phyloP scores from a whole-genome alignment of 2,797 vertebrate species.

The Notamacropus eugenii region DNA sequence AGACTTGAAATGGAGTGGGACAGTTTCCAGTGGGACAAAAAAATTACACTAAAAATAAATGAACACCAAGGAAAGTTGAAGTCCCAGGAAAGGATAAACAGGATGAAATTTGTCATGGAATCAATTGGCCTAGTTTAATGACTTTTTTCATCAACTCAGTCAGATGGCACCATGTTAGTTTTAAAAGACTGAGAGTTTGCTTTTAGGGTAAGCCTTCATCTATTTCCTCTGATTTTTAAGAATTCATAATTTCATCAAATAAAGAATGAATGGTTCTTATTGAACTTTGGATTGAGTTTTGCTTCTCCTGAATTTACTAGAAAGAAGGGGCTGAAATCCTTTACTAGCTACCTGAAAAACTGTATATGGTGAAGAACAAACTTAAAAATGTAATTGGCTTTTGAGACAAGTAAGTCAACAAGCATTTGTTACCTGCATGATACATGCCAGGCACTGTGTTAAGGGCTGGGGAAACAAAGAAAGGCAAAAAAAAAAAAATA shows the following conservation, averaged over 20 bases:
- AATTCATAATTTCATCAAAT: not conserved
- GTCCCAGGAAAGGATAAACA: not conserved
- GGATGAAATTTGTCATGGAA: not conserved
- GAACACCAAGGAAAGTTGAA: not conserved
- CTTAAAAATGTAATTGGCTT: not conserved
- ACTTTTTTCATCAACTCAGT: not conserved
- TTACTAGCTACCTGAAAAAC: not conserved
- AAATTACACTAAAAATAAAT: not conserved
- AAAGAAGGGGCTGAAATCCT: not conserved
- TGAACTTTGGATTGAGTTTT: not conserved
- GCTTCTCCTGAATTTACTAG: not conserved
- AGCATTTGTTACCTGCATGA: not conserved
- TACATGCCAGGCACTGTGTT: not conserved
- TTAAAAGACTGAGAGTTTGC: not conserved
- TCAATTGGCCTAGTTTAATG: not conserved
- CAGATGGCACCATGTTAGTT: not conserved
- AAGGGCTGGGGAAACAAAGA: not conserved
- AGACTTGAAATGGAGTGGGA: not conserved
- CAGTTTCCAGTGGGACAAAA: not conserved
- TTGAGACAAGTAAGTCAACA: not conserved
- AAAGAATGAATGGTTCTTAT: not conserved
- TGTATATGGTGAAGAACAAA: not conserved
- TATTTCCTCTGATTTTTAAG: not conserved
- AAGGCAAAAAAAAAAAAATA: not conserved
- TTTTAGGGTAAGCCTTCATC: not conserved